These are phyloP conservation scores for Chironomus tentans DNA, from an alignment of 2,888 invertebrate species.

Conservation along the genomic window DNA sequence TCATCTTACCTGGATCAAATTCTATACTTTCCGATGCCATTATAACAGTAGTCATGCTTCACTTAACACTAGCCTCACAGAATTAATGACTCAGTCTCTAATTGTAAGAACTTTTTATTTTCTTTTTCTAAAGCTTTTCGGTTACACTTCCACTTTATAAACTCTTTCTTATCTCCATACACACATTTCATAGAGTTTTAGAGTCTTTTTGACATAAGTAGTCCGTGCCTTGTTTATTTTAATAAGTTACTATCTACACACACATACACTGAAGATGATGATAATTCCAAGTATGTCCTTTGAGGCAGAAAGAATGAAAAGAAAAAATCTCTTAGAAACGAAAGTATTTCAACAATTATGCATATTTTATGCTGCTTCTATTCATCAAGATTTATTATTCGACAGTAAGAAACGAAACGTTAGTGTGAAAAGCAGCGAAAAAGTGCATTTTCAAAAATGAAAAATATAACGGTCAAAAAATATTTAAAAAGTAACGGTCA, in stretches of 20 bases:
- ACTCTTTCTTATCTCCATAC: not conserved
- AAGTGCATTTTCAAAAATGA: too few species aligned
- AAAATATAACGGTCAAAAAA: too few species aligned
- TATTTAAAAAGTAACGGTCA: too few species aligned
- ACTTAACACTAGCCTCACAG: not conserved
- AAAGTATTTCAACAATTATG: too few species aligned
- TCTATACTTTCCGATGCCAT: constrained; percentile 19
- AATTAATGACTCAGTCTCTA: not conserved
- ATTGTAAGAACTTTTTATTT: not conserved
- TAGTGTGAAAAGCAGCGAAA: too few species aligned
- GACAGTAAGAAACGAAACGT: too few species aligned
- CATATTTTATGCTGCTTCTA: too few species aligned
- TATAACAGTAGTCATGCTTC: constrained; percentile 6
- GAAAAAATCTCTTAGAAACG: not conserved
- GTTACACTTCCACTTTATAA: not conserved
- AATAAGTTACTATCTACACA: not conserved
- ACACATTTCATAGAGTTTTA: not conserved
- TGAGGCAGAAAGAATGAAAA: not conserved
- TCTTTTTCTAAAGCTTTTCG: not conserved
- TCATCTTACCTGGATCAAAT: constrained; percentile 17
- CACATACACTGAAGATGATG: not conserved
- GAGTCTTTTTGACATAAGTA: not conserved
- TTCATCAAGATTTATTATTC: too few species aligned
- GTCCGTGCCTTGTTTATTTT: not conserved
- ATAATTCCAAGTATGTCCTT: not conserved